phyloP scores from a whole-genome alignment of 2,888 invertebrate species.

The Melieria omissa region DNA sequence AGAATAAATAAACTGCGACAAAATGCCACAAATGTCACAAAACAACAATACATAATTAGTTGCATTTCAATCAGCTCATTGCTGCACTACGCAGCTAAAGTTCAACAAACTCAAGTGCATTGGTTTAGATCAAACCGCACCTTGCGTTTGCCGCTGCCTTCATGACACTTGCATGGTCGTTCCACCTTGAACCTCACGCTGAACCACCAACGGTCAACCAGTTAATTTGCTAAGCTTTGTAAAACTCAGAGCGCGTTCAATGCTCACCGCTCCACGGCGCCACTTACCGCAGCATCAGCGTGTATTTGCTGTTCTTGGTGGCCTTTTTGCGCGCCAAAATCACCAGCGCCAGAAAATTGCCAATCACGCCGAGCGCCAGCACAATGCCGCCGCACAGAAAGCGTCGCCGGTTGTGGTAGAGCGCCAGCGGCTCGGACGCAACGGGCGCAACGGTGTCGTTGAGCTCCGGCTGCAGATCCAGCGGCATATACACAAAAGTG shows the following conservation, averaged over 20 bases:
- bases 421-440: slow-evolving; percentile 31
- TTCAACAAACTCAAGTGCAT: no score
- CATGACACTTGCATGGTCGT: no score
- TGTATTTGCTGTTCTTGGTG: slow-evolving; percentile 82
- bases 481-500: slow-evolving; percentile 32
- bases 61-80: no score
- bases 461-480: slow-evolving; percentile 19
- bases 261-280: neutral
- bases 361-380: slow-evolving; percentile 74
- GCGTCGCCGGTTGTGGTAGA: slow-evolving; percentile 51
- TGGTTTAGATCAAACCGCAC: no score
- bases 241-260: neutral
- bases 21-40: no score
- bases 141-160: no score
- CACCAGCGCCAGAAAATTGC: slow-evolving; percentile 81
- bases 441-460: slow-evolving; percentile 22
- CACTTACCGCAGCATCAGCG: slow-evolving; percentile 72
- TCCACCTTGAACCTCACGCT: no score
- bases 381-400: slow-evolving; percentile 68
- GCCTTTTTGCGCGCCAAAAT: slow-evolving; percentile 78
- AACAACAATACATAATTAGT: no score
- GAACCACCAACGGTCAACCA: no score
- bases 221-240: neutral
- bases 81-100: no score
- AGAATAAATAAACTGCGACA: no score